Evolutionary conservation across 1,140 invertebrate genomes (phyloP).

Genomic region (Drosophila micromelanica): DNA sequence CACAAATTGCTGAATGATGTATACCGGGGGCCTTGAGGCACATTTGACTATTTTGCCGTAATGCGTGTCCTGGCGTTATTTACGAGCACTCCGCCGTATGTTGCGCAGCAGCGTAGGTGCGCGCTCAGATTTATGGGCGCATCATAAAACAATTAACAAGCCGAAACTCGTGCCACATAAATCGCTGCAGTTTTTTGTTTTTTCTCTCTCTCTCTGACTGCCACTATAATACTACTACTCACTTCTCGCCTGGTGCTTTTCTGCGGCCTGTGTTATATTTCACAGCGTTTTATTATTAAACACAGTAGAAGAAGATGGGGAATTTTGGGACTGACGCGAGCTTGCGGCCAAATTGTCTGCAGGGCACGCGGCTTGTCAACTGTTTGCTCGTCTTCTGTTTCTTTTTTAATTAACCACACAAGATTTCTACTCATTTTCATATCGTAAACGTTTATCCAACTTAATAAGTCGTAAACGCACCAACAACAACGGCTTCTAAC

Average conservation of each 20-base stretch:
- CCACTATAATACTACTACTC: not conserved
- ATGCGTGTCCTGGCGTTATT: conserved; percentile 68
- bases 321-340: not conserved
- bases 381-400: conserved; percentile 24
- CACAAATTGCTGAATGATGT: conserved; percentile 58
- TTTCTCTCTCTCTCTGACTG: not conserved
- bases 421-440: conserved; percentile 81
- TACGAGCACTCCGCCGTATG: conserved; percentile 66
- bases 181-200: conserved; percentile 59
- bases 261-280: conserved; percentile 73
- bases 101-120: conserved; percentile 51
- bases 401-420: conserved; percentile 81
- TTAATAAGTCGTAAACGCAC: conserved; percentile 82
- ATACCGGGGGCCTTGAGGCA: conserved; percentile 38
- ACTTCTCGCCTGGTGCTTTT: conserved; percentile 12
- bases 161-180: conserved; percentile 80
- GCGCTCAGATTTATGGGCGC: conserved; percentile 71
- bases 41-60: conserved; percentile 73
- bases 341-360: conserved; percentile 19
- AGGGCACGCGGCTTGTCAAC: conserved; percentile 27
- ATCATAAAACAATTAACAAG: conserved; percentile 83
- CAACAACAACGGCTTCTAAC: conserved; percentile 67
- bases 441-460: conserved; percentile 83
- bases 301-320: conserved; percentile 20
- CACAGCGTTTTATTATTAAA: conserved; percentile 72